Evolutionary conservation across 1,140 invertebrate genomes (phyloP), one percentile per base, ranked within the genome.

Genomic region (Parasteatoda tepidariorum): DNA sequence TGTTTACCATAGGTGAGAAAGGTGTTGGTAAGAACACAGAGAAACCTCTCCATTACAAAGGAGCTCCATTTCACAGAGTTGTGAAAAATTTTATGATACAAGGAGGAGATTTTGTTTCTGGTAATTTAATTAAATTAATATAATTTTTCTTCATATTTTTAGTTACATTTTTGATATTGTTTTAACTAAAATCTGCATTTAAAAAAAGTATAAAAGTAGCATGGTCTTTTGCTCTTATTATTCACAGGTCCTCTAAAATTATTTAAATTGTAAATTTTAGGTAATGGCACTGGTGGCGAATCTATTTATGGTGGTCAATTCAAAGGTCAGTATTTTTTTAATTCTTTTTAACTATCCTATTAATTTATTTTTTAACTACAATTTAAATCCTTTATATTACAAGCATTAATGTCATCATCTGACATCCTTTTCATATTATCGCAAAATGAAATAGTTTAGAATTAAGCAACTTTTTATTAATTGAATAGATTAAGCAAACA

Each of bases 271-370:
- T n/a, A n/a, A n/a, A n/a, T n/a, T 24, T 26, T 68, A 86, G 94
- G 94, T 22, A 97, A 97, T 91, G 96, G 96, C 18, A 96, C 94
- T 85, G 96, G 96, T 24, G 95, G 96, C 0, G 94, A 97, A 89
- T 96, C 95, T 55, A 96, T 97, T 85, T 97, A 96, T 89, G 95
- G 95, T 38, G 95, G 95, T 71, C 94, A 92, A 6, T 96, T 95
- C 90, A 93, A 95, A 91, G 94, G 94, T 95, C 90, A 84, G 74
- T 83, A 75, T 54, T 67, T 83, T 41, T 66, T 83, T 64, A 68
- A 18, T 22, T 79, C 26, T 67, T 28, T 61, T 15, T 67, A n/a
- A n/a, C n/a, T n/a, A n/a, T n/a, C n/a, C n/a, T n/a, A n/a, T n/a
- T n/a, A n/a, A n/a, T n/a, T n/a, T n/a, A n/a, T n/a, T n/a, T n/a